These are phyloP conservation scores for Enteromius viviparus DNA, from an alignment of 2,797 vertebrate genomes.

Conservation along the genomic window DNA sequence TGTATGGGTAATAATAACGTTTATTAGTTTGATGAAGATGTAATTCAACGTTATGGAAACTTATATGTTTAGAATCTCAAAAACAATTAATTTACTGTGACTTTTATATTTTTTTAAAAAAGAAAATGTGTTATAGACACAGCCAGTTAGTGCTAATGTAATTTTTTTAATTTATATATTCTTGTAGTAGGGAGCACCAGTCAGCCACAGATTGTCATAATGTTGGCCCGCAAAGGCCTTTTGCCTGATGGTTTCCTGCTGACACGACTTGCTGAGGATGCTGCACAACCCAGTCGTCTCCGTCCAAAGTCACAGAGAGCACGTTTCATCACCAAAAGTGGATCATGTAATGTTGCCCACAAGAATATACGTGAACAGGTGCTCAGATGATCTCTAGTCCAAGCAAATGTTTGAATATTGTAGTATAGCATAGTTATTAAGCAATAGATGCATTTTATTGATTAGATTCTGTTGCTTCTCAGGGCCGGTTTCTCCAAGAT, in stretches of 20 bases:
- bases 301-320: constrained; percentile 70
- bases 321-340: constrained; percentile 82
- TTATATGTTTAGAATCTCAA: background rate
- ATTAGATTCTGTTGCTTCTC: background rate
- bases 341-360: constrained; percentile 85
- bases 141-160: background rate
- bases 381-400: background rate
- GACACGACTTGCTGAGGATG: constrained; percentile 80
- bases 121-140: background rate
- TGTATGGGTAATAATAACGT: background rate
- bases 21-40: background rate
- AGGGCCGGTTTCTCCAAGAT: constrained; percentile 85
- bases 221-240: constrained; percentile 84
- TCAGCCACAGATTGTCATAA: constrained; percentile 57
- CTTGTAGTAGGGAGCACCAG: constrained; percentile 33
- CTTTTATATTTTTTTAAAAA: background rate
- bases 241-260: constrained; percentile 81
- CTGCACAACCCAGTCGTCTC: constrained; percentile 72
- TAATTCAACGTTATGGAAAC: background rate
- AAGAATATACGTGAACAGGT: constrained; percentile 87
- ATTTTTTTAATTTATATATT: background rate
- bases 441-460: background rate
- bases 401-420: background rate
- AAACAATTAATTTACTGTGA: background rate
- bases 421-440: no score